Evolutionary conservation across 92 coral and sea anemone genomes (phyloP), one percentile per base, ranked within the genome.

Genomic region (Zoanthus solanderi): DNA sequence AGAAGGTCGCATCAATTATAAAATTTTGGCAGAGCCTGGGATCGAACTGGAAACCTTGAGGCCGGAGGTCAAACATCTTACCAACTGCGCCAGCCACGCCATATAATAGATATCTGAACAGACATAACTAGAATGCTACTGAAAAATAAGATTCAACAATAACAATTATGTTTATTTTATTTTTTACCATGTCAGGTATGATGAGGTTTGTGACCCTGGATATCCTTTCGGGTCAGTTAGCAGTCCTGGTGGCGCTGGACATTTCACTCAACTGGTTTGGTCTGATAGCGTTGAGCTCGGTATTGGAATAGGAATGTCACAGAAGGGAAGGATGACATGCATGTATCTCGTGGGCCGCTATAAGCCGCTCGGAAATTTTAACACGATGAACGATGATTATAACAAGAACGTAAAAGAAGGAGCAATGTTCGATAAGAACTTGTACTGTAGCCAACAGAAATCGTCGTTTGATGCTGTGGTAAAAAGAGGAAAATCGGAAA

Each of bases 181-280:
- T 37, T 4, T 37, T 37, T 37, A 37, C 42, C 42, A 37, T 37
- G 42, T 18, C 29, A 94, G 96, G 96, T 94, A 94, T 65, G 90
- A 94, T 75, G 96, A 94, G 68, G 96, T 94, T 34, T 94, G 96
- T 31, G 7, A 5, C 14, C 79, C 79, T n/a, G 78, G 78, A 10
- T 94, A 94, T 75, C 72, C 88, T 71, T 94, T 94, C 53, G 90
- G 92, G 61, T 60, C 90, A 46, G 88, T 79, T 9, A 90, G 88
- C 56, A 85, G 87, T 76, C 78, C 88, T 52, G 90, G 92, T 91
- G 73, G 87, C 18, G 88, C 96, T 9, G 96, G 96, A 0, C 96
- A 94, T 84, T 94, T 94, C 83, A 92, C 94, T 1, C 95, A 94
- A 78, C 88, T 94, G 8, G 95, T 88, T 11, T 94, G 97, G 97